A percentile compares a stretch with the other conserved stretches of the same genome.
These are phyloP conservation scores for Mesocentrotus franciscanus DNA, from an alignment of 53 echinoderm and acorn worm genomes.

Conservation along the genomic window DNA sequence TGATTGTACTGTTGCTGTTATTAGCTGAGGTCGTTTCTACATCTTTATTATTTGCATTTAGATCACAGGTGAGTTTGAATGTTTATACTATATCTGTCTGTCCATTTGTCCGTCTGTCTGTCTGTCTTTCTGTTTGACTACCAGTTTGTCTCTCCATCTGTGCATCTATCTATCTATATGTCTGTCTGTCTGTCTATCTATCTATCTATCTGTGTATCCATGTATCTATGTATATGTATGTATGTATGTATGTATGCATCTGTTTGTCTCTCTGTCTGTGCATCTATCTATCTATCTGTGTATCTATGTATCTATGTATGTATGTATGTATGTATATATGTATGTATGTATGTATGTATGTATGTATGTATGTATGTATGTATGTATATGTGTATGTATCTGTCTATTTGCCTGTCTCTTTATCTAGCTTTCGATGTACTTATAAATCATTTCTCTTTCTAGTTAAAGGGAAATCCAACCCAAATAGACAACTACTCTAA, in stretches of 20 bases:
- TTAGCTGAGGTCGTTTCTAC: conserved; percentile 86
- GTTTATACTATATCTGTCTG: not conserved
- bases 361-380: no score
- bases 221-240: not conserved
- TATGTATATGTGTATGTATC: no score
- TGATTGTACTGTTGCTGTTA: conserved; percentile 80
- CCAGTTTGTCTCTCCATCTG: not conserved
- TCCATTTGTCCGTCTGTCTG: not conserved
- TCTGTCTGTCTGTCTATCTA: not conserved
- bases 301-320: not conserved
- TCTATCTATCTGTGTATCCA: not conserved
- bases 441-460: no score
- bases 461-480: no score
- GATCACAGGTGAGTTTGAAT: conserved; percentile 72
- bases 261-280: no score
- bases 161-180: not conserved
- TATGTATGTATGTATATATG: not conserved
- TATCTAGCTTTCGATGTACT: not conserved
- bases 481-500: no score
- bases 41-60: conserved; percentile 81
- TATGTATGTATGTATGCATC: no score
- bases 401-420: no score
- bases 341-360: no score
- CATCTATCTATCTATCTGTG: no score
- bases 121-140: not conserved